Evolutionary conservation across 2,888 invertebrate species (phyloP), one percentile per base, ranked within the genome.

Genomic region (Calameuta filiformis): DNA sequence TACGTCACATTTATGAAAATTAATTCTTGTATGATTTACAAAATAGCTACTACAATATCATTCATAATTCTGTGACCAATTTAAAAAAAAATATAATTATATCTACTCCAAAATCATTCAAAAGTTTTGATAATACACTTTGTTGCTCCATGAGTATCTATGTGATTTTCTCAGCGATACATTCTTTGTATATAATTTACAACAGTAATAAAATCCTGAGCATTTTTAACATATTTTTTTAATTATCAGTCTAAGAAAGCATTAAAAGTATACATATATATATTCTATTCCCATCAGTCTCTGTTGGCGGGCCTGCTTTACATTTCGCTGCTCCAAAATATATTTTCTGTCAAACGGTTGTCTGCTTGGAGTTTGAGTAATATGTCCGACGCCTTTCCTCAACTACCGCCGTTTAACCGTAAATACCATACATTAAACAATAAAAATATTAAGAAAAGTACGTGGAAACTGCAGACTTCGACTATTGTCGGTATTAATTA

Each of bases 301-400:
- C 23, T 23, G 56, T 56, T 56, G 56, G 56, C 56, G 9, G 23
- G 9, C 56, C 56, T 56, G 56, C 23, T 23, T 9, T 56, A 0
- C 9, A 56, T 2, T 56, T 23, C 23, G 2, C 56, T 23, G 23
- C 56, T 23, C 56, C 56, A 56, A 56, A 56, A 23, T 56, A 23
- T 2, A 56, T 56, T 56, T 56, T 56, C 56, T 56, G 23, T 56
- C 56, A 56, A 35, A 33, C 68, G 68, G 81, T 83, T 83, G 81
- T 75, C 82, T 80, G 80, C 77, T 79, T 84, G 83, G 69, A 75
- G 77, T 81, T 83, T 82, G 75, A 79, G 76, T 81, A 85, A 85
- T 73, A 85, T 85, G 85, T 85, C 84, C 74, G 82, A 82, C 80
- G 82, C 79, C 78, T 81, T 75, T 81, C 79, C 73, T 73, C 73